Evolutionary conservation across 1,140 invertebrate species (phyloP), one percentile per base, ranked within the genome.

Genomic region (Lasioglossum albipes): DNA sequence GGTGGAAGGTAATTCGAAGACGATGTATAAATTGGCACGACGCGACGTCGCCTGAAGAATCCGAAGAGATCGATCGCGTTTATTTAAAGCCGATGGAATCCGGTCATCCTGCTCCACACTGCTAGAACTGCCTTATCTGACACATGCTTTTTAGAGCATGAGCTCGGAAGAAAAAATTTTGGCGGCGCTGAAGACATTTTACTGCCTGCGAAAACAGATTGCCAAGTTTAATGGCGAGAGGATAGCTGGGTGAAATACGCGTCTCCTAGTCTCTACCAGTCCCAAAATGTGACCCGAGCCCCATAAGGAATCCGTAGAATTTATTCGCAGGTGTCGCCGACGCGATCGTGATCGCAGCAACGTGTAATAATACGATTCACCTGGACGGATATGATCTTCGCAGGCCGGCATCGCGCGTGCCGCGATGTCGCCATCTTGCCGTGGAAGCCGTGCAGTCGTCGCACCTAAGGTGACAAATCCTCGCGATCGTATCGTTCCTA

Each of bases 1-100:
- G 62, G 18, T 18, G 61, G 42, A 22, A 57, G 61, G 75, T 82
- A 78, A 82, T 82, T 79, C 70, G 70, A 49, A 36, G 61, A 59
- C 74, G 73, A 81, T 65, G 79, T 77, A 73, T 59, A 82, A 82
- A 79, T 82, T 78, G 68, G 75, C 42, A 49, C 27, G 80, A 57
- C 42, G 45, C 22, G 80, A 59, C 36, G 54, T 49, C 68, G 75
- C 69, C 68, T 12, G n/a, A 69, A 67, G 80, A 82, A 82, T 79
- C 67, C 69, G 52, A 78, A 78, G 20, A 2, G 62, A 59, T 69
- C 61, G 67, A 70, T 75, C 64, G 31, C 20, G 31, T 69, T 69
- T 80, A 42, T 81, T 69, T 54, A 54, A 66, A 74, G 18, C 61
- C n/a, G 10, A 20, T 41, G 20, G 49, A 54, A 70, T 70, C 27